A percentile compares a stretch with the other conserved stretches of the same genome.
These are phyloP conservation scores for Norana najaformis DNA, from an alignment of 2,888 invertebrate species.

Conservation along the genomic window DNA sequence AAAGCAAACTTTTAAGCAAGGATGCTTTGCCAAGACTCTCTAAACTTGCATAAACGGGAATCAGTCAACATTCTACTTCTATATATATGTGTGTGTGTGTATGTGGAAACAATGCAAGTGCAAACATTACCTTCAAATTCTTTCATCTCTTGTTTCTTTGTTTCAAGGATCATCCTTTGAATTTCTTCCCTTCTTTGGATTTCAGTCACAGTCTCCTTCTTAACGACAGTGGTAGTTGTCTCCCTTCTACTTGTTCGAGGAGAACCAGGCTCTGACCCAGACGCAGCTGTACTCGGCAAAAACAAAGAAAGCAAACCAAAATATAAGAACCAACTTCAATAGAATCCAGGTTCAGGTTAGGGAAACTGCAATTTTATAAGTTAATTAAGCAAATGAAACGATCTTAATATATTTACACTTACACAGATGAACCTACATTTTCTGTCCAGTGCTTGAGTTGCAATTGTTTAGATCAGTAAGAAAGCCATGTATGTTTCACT, in stretches of 20 bases:
- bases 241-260: background rate
- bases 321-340: background rate
- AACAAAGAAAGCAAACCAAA: background rate
- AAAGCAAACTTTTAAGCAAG: background rate
- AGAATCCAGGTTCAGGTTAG: background rate
- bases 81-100: too few species aligned
- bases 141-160: background rate
- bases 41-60: background rate
- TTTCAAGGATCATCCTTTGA: constrained; percentile 10
- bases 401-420: background rate
- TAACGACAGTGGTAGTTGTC: constrained; percentile 17
- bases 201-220: constrained; percentile 29
- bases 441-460: background rate
- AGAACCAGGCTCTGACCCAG: background rate
- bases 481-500: background rate
- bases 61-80: background rate
- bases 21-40: background rate
- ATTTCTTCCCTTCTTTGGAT: constrained; percentile 19
- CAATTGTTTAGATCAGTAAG: too few species aligned
- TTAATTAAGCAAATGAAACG: background rate
- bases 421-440: background rate
- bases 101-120: background rate
- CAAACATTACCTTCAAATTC: constrained; percentile 9
- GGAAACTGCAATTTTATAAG: background rate
- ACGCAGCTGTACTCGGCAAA: background rate